Percentiles rank a stretch among this genome's conserved stretches.
Evolutionary conservation across 64 coral and sea anemone species (phyloP).

Genomic region (Montipora capricornis): DNA sequence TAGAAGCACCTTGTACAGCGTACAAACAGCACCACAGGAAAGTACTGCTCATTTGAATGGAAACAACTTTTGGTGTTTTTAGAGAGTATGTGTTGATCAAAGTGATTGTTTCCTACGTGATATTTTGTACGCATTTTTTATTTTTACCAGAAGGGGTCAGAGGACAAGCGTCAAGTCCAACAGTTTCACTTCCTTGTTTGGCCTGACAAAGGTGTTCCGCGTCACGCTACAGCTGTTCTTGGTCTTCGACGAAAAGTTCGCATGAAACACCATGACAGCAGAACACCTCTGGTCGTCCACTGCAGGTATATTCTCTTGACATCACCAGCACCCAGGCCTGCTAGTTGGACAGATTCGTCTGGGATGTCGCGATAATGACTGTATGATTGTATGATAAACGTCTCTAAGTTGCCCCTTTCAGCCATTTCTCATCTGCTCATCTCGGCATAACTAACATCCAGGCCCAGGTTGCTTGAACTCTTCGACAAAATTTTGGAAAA

Average conservation of each 20-base stretch:
- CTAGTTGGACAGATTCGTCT: too few relatives aligned
- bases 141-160: slow-evolving; percentile 12
- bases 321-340: too few relatives aligned
- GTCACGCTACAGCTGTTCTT: slow-evolving; percentile 68
- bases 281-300: slow-evolving; percentile 56
- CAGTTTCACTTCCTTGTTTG: slow-evolving; percentile 84
- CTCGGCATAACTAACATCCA: too few relatives aligned
- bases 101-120: neutral
- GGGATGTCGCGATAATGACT: too few relatives aligned
- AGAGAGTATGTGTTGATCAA: neutral
- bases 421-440: too few relatives aligned
- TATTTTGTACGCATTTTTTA: neutral
- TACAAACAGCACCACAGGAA: neutral
- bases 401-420: too few relatives aligned
- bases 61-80: too few relatives aligned
- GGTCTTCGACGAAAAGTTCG: slow-evolving; percentile 58
- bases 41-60: neutral
- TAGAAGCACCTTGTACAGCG: too few relatives aligned
- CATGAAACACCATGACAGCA: neutral
- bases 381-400: too few relatives aligned
- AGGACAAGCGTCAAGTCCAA: slow-evolving; percentile 30
- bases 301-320: slow-evolving; percentile 60
- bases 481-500: too few relatives aligned
- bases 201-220: slow-evolving; percentile 85
- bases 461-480: too few relatives aligned